A percentile compares a stretch with the other conserved stretches of the same genome.
phyloP scores from a whole-genome alignment of 2,113 vertebrate genomes.

The Hystrix brachyura region DNA sequence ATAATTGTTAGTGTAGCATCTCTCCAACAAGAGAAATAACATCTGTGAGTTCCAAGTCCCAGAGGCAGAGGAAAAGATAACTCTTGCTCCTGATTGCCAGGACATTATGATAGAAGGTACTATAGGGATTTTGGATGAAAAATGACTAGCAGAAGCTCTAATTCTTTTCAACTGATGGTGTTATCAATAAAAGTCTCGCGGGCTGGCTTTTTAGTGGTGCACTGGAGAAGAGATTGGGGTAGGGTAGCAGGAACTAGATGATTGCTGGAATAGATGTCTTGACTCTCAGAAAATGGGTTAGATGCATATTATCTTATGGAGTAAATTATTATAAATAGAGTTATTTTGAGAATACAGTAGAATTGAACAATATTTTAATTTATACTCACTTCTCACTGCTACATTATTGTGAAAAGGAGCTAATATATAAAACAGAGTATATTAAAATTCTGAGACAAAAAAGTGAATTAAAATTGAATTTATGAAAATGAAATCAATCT shows the following conservation, averaged over 20 bases:
- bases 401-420: conserved; percentile 14
- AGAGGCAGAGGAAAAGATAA: background rate
- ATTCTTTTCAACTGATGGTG: background rate
- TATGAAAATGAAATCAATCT: background rate
- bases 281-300: background rate
- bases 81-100: background rate
- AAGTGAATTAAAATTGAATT: conserved; percentile 39
- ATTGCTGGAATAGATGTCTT: background rate
- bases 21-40: conserved; percentile 39
- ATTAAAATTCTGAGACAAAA: conserved; percentile 35
- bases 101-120: background rate
- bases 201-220: background rate
- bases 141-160: background rate
- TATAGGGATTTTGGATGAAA: background rate
- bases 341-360: background rate
- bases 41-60: background rate
- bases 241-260: background rate
- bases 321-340: background rate
- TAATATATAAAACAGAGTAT: background rate
- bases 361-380: background rate
- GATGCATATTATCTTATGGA: background rate
- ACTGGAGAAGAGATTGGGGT: background rate
- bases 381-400: background rate
- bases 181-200: background rate
- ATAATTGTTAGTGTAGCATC: background rate